These are phyloP conservation scores for Nephrotoma appendiculata DNA, from an alignment of 2,888 invertebrate species.

Conservation along the genomic window DNA sequence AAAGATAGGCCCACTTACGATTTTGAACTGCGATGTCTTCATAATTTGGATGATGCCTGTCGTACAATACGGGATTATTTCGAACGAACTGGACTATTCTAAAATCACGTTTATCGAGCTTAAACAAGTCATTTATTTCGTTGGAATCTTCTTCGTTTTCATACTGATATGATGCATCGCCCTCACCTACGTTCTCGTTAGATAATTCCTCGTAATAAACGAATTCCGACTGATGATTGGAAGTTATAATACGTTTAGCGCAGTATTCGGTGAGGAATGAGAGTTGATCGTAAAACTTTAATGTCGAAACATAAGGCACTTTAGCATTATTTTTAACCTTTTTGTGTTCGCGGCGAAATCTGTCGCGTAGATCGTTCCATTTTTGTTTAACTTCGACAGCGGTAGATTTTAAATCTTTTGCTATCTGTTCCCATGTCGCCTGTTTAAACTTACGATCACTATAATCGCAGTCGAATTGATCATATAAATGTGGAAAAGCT, in stretches of 20 bases:
- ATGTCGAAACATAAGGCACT: background rate
- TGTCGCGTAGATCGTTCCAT: background rate
- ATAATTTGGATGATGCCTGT: background rate
- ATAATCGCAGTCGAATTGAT: background rate
- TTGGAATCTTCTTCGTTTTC: background rate
- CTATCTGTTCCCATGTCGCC: background rate
- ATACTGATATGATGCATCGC: background rate
- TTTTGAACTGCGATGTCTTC: background rate
- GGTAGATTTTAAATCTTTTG: background rate
- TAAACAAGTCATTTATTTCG: background rate
- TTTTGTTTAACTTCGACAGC: background rate
- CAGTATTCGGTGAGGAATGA: background rate
- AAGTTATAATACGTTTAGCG: background rate
- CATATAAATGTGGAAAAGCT: background rate
- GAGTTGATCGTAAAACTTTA: background rate
- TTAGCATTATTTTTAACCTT: background rate
- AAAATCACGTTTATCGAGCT: background rate
- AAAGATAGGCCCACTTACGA: background rate
- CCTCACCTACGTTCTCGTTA: background rate
- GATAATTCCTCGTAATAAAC: background rate
- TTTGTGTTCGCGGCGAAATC: background rate
- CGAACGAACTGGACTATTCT: background rate
- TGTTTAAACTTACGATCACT: background rate
- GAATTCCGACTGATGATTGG: background rate
- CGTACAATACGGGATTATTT: background rate